Conservation (phyloP, 2,113 vertebrate genomes). For the Melospiza melodia region DNA sequence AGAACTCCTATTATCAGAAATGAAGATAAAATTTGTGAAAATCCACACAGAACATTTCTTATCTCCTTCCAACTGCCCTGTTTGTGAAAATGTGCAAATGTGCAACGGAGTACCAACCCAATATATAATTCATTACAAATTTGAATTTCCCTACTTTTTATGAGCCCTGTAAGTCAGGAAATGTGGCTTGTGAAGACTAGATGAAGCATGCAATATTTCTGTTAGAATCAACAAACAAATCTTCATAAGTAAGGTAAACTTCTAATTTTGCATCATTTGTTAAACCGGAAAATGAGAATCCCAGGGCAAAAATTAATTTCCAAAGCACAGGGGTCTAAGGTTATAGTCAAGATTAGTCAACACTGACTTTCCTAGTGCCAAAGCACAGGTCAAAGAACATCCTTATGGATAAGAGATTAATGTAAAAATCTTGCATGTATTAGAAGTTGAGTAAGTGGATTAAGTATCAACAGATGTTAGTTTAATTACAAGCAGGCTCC, state of each 20-base stretch:
- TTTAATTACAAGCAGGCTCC: conserved; percentile 54
- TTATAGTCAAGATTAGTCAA: not conserved
- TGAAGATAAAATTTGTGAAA: not conserved
- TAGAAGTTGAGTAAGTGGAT: conserved; percentile 42
- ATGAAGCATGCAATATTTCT: not conserved
- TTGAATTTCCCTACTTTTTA: not conserved
- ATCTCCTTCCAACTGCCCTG: fast-evolving
- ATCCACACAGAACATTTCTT: not conserved
- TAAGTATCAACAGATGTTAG: conserved; percentile 52
- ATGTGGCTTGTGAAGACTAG: not conserved
- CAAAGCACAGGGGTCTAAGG: not conserved
- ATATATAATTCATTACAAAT: not conserved
- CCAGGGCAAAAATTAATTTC: not conserved
- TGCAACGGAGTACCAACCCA: not conserved
- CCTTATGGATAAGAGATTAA: conserved; percentile 32
- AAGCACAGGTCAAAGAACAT: not conserved
- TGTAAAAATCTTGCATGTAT: conserved; percentile 21
- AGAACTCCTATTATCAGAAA: not conserved
- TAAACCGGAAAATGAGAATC: not conserved
- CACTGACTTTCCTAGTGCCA: not conserved
- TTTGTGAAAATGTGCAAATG: not conserved
- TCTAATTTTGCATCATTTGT: not conserved
- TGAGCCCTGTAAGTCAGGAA: not conserved
- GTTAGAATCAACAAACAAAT: not conserved
- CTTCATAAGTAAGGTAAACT: not conserved